A percentile compares a stretch with the other conserved stretches of the same genome.
These are phyloP conservation scores for Coranthus polyacanthus DNA, from an alignment of 2,797 vertebrate species.

Conservation along the genomic window DNA sequence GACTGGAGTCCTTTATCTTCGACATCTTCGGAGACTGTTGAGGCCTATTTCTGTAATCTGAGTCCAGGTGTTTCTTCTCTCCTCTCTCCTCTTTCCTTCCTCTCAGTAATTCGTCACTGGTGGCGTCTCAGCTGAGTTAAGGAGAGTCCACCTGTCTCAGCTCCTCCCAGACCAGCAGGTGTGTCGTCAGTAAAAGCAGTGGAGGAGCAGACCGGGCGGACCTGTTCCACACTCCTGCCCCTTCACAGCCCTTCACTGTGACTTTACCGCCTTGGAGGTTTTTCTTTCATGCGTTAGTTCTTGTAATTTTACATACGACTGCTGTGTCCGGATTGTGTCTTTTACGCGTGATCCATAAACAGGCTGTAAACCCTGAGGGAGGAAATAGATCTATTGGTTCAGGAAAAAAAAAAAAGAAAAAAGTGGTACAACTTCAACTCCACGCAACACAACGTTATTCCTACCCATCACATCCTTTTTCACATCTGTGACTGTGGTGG, in stretches of 20 bases:
- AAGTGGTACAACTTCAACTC: too few relatives aligned
- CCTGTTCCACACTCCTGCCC: slow-evolving; percentile 81
- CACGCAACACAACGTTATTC: too few relatives aligned
- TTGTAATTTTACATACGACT: not conserved
- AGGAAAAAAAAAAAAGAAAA: too few relatives aligned
- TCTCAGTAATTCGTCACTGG: not conserved
- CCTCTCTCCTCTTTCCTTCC: slow-evolving; percentile 12
- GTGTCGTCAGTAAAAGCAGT: slow-evolving; percentile 59
- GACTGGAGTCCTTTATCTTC: slow-evolving; percentile 68
- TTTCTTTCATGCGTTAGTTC: not conserved
- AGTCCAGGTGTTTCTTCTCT: slow-evolving; percentile 33
- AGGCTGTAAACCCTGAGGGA: too few relatives aligned
- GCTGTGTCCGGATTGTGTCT: too few relatives aligned
- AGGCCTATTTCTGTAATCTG: slow-evolving; percentile 37
- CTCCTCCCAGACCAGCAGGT: slow-evolving; percentile 80
- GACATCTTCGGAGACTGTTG: slow-evolving; percentile 68
- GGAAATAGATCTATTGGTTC: too few relatives aligned
- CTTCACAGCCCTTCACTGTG: not conserved
- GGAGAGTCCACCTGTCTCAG: slow-evolving; percentile 66
- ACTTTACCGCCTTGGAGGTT: not conserved
- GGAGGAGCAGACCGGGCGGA: slow-evolving; percentile 72
- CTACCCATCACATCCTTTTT: too few relatives aligned
- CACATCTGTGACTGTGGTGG: not conserved
- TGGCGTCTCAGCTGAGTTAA: slow-evolving; percentile 57
- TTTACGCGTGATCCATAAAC: too few relatives aligned